Conservation (phyloP, 2,113 vertebrate species). For the Triplophysa dalaica region DNA sequence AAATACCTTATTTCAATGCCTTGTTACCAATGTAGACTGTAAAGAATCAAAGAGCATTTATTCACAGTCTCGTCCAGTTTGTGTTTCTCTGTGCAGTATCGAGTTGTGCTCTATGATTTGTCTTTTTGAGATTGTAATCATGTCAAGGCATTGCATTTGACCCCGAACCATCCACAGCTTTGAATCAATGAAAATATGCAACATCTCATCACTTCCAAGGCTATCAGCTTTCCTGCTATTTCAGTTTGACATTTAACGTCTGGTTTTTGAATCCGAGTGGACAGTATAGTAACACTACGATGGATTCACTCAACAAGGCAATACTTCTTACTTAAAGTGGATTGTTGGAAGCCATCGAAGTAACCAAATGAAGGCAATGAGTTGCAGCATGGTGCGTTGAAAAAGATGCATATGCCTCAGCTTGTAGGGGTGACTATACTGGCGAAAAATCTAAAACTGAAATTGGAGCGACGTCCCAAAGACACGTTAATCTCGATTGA, state of each 20-base stretch:
- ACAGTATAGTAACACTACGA: constrained; percentile 42
- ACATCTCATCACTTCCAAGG: constrained; percentile 42
- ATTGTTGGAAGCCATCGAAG: constrained; percentile 41
- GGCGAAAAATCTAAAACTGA: constrained; percentile 28
- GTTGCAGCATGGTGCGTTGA: not conserved
- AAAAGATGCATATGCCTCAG: not conserved
- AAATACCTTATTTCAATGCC: constrained; percentile 35
- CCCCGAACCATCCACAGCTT: constrained; percentile 50
- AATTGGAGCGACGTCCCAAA: constrained; percentile 47
- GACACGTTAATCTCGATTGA: constrained; percentile 30
- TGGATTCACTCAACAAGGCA: constrained; percentile 46
- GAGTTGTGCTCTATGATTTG: constrained; percentile 54
- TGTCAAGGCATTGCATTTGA: constrained; percentile 42
- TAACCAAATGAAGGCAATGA: constrained; percentile 44
- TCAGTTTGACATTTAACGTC: constrained; percentile 39
- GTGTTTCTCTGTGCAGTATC: constrained; percentile 58
- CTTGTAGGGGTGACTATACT: constrained; percentile 2
- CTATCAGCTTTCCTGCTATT: constrained; percentile 46
- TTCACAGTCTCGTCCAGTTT: constrained; percentile 38
- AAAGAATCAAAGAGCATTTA: constrained; percentile 37
- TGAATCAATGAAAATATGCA: constrained; percentile 46
- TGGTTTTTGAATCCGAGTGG: constrained; percentile 45
- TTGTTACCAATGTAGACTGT: constrained; percentile 47
- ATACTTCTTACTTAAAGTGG: constrained; percentile 38
- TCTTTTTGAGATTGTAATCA: constrained; percentile 52